phyloP scores from a whole-genome alignment of 2,797 vertebrate genomes.

The Triplophysa yarkandensis region DNA sequence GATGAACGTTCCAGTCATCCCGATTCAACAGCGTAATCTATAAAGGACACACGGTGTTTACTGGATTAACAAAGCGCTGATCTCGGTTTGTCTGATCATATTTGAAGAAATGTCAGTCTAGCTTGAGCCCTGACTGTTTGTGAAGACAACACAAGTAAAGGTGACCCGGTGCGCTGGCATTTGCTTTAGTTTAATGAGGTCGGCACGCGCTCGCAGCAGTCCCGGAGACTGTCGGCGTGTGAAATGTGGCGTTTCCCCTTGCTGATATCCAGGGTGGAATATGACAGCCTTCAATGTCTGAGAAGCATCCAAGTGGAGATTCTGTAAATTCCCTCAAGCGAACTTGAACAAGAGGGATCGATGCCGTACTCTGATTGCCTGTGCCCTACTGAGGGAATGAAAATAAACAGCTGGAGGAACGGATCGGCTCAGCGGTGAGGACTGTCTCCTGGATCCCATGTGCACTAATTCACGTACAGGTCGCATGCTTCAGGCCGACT shows the following conservation, averaged over 20 bases:
- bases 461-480: conserved; percentile 35
- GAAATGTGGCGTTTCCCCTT: conserved; percentile 14
- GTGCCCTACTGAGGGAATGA: conserved; percentile 14
- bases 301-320: conserved; percentile 36
- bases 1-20: not conserved
- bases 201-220: conserved; percentile 30
- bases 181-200: conserved; percentile 68
- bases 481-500: conserved; percentile 17
- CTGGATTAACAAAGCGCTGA: not conserved
- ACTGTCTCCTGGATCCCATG: not conserved
- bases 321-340: conserved; percentile 42
- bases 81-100: conserved; percentile 20
- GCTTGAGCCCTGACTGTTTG: conserved; percentile 7
- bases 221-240: not conserved
- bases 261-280: conserved; percentile 17
- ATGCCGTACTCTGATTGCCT: conserved; percentile 36
- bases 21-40: not conserved
- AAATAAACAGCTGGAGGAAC: not conserved
- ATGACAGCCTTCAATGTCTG: conserved; percentile 24
- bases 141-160: conserved; percentile 20
- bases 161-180: conserved; percentile 58
- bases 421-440: conserved; percentile 1
- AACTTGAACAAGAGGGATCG: conserved; percentile 36
- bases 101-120: conserved; percentile 38
- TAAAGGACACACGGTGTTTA: conserved; percentile 13